A percentile compares a stretch with the other conserved stretches of the same genome.
Evolutionary conservation across 2,797 vertebrate species (phyloP).

Genomic region (Cossypha niveicapilla): DNA sequence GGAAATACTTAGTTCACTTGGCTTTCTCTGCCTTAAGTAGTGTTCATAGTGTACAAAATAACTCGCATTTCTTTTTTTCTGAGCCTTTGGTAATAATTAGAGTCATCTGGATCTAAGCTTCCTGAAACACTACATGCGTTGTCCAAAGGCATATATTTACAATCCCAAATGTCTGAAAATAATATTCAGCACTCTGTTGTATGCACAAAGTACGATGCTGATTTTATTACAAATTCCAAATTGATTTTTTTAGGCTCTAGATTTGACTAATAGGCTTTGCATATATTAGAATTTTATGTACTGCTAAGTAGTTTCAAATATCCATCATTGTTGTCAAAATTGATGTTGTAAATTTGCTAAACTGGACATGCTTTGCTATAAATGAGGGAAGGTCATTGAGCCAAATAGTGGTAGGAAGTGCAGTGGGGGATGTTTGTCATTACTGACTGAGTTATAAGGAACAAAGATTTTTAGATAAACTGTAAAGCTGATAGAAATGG

Average conservation of each 20-base stretch:
- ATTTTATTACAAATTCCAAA: not conserved
- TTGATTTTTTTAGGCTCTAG: not conserved
- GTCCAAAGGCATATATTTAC: not conserved
- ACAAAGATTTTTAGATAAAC: not conserved
- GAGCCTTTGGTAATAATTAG: not conserved
- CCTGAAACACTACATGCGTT: not conserved
- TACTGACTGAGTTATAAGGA: not conserved
- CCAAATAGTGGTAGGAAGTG: not conserved
- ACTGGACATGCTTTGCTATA: not conserved
- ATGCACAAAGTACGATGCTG: not conserved
- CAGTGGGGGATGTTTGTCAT: not conserved
- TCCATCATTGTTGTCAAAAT: not conserved
- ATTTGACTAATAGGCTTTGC: slow-evolving; percentile 18
- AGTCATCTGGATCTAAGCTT: not conserved
- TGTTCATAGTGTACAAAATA: not conserved
- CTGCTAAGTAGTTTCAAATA: slow-evolving; percentile 13
- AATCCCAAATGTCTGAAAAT: not conserved
- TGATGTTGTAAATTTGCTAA: not conserved
- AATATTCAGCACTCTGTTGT: not conserved
- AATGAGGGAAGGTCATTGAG: not conserved
- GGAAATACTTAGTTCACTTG: not conserved
- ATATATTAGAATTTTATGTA: not conserved
- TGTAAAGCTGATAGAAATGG: not conserved
- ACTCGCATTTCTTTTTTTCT: not conserved
- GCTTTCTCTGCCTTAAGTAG: not conserved